Evolutionary conservation across 2,113 vertebrate genomes (phyloP).

Genomic region (Microtus ochrogaster): DNA sequence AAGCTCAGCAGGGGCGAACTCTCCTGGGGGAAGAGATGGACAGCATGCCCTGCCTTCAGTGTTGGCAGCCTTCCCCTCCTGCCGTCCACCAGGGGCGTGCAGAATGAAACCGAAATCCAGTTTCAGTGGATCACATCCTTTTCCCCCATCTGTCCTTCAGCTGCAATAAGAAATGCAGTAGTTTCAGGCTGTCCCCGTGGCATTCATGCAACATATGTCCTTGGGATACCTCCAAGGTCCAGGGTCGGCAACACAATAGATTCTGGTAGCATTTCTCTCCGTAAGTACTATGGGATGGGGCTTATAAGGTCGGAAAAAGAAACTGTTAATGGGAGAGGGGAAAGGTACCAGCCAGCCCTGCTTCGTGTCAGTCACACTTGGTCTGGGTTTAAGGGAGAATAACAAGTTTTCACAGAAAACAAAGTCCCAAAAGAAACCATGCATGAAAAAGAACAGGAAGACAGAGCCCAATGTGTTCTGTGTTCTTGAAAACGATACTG

Average conservation of each 20-base stretch:
- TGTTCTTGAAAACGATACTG: neutral
- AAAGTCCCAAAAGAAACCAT: neutral
- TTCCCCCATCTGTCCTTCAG: conserved; percentile 25
- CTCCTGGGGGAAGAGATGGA: neutral
- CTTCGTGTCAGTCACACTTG: neutral
- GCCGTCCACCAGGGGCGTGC: neutral
- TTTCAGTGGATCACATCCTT: neutral
- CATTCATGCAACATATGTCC: neutral
- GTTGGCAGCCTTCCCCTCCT: neutral
- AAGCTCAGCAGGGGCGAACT: neutral
- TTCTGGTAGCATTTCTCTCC: neutral
- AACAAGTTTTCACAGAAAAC: conserved; percentile 36
- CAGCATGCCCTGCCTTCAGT: neutral
- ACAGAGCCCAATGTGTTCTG: neutral
- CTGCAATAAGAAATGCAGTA: conserved; percentile 22
- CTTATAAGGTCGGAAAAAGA: neutral
- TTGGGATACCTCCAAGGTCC: neutral
- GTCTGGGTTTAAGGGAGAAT: neutral
- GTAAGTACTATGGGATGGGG: neutral
- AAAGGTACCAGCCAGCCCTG: neutral
- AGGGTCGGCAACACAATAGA: neutral
- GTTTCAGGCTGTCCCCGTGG: neutral
- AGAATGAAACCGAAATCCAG: conserved; percentile 30
- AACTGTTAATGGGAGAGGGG: neutral
- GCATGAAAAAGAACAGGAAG: neutral